Evolutionary conservation across 2,797 vertebrate genomes (phyloP).

Genomic region (Hippopotamyrus pictus): DNA sequence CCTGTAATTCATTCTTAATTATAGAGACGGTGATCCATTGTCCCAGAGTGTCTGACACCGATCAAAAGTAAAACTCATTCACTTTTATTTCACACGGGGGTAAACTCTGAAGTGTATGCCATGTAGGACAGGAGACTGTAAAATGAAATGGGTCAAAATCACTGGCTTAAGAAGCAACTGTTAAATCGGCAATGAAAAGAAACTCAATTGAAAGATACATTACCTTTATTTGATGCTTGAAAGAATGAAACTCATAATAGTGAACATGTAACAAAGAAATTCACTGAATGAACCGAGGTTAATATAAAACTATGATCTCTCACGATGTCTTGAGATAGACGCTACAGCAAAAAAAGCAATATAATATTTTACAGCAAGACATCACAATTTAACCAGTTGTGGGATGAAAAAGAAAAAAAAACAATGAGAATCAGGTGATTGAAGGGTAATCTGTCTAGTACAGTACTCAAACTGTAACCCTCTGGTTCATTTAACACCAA

Average conservation of each 20-base stretch:
- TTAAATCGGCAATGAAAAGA: not conserved
- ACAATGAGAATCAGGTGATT: not conserved
- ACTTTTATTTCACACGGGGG: not conserved
- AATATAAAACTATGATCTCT: not conserved
- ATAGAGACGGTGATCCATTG: not conserved
- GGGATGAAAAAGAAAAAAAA: not conserved
- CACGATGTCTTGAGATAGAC: not conserved
- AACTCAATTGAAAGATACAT: not conserved
- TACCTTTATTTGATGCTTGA: conserved; percentile 11
- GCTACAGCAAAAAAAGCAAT: not conserved
- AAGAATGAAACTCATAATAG: not conserved
- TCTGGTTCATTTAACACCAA: not conserved
- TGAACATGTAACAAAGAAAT: not conserved
- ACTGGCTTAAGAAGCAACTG: not conserved
- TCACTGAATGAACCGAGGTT: not conserved
- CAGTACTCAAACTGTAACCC: not conserved
- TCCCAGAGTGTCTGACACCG: not conserved
- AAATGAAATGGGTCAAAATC: not conserved
- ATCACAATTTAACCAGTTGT: not conserved
- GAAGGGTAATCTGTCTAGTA: not conserved
- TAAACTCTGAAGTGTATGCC: not conserved
- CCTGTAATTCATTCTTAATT: not conserved
- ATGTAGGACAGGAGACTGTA: not conserved
- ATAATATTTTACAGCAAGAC: conserved; percentile 3
- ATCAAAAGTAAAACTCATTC: not conserved